Evolutionary conservation across 2,113 vertebrate genomes (phyloP), one percentile per base, ranked within the genome.

Genomic region (Poeciliopsis prolifica): DNA sequence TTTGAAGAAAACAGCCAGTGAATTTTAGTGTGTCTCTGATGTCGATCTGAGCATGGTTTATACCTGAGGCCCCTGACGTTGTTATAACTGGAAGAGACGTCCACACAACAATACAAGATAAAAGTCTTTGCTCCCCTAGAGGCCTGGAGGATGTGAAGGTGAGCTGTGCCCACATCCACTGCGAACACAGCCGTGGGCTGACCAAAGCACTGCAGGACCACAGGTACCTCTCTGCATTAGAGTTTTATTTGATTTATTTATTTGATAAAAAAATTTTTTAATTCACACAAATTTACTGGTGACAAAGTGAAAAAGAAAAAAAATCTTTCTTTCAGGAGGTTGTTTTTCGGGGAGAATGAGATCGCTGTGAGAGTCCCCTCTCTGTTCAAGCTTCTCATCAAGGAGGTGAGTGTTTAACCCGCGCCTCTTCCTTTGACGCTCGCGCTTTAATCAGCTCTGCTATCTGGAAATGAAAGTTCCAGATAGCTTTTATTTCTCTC

Each of bases 321-420:
- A 33, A 11, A n/a, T 29, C 3, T 1, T 35, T 33, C 22, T 11
- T 64, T 63, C 86, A 99, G 98, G 92, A 95, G 93, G 89, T 83
- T 96, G 76, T 97, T 98, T 93, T 99, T 97, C 77, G 97, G 97
- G 87, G 91, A 96, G 90, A 99, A 99, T 91, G 97, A 99, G 94
- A 98, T 99, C 71, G 91, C 95, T 78, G 97, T 99, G 79, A 96
- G 95, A 95, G 97, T 99, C 93, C 98, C 98, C 90, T 97, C 97
- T 86, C 76, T 97, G 87, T 96, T 98, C 93, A 97, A 96, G 88
- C 97, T 99, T 85, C 95, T 99, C 74, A 93, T 98, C 87, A 98
- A 98, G 86, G 98, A 99, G 95, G 98, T 99, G 92, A 92, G 95
- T 84, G 28, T 58, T 10, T 2, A 74, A 13, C 19, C 73, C 24